phyloP scores from a whole-genome alignment of 2,888 invertebrate species.

The Andrena haemorrhoa region DNA sequence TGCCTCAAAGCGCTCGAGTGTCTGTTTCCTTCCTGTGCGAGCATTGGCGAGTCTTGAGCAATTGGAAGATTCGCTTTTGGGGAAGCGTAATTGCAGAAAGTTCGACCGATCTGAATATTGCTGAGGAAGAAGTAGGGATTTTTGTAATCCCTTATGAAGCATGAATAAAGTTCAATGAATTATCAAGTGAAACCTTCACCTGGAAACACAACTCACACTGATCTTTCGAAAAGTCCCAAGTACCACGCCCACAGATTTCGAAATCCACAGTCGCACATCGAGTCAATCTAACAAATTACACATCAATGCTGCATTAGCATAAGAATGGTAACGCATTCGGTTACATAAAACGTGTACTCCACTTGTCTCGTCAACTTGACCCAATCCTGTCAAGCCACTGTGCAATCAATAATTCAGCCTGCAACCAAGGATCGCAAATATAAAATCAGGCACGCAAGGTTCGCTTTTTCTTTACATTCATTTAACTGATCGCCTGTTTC shows the following conservation, averaged over 20 bases:
- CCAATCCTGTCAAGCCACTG: neutral
- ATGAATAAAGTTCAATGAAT: too few species aligned
- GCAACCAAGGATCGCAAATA: neutral
- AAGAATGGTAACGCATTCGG: slow-evolving; percentile 2
- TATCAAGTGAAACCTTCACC: too few species aligned
- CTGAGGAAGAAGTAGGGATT: neutral
- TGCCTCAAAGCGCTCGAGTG: neutral
- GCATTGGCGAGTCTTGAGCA: neutral
- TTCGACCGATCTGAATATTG: neutral
- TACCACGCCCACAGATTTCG: neutral
- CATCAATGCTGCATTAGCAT: neutral
- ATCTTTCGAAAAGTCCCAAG: too few species aligned
- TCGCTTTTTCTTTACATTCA: neutral
- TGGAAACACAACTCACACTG: too few species aligned
- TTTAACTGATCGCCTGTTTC: neutral
- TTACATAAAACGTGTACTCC: slow-evolving; percentile 4
- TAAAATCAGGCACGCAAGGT: neutral
- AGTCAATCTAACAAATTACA: neutral
- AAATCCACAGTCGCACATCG: neutral
- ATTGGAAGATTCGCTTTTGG: neutral
- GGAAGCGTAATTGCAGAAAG: neutral
- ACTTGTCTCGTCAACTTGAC: slow-evolving; percentile 1
- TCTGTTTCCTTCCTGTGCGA: slow-evolving; percentile 6
- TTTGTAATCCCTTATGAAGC: too few species aligned
- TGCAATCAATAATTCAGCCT: neutral